phyloP scores from a whole-genome alignment of 2,113 vertebrate species.

The Passer domesticus region DNA sequence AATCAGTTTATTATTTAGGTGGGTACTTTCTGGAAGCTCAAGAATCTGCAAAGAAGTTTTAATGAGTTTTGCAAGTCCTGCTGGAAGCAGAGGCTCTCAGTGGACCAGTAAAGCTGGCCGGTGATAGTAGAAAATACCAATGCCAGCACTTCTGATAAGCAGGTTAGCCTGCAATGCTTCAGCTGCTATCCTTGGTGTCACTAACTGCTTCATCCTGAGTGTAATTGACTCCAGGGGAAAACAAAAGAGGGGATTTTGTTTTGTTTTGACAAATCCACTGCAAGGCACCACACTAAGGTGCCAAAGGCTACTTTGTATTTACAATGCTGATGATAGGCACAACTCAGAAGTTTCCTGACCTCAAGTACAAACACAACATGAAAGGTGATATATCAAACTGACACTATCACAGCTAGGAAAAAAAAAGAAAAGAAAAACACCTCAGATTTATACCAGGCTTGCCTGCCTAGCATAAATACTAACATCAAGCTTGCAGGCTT shows the following conservation, averaged over 20 bases:
- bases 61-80: conserved; percentile 32
- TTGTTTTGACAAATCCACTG: conserved; percentile 49
- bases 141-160: conserved; percentile 48
- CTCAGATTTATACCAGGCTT: conserved; percentile 50
- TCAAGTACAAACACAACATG: conserved; percentile 61
- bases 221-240: conserved; percentile 62
- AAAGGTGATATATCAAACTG: conserved; percentile 73
- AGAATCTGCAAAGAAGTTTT: neutral
- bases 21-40: neutral
- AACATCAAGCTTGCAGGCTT: conserved; percentile 17
- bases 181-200: conserved; percentile 48
- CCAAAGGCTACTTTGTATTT: conserved; percentile 66
- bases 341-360: conserved; percentile 64
- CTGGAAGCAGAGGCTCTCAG: conserved; percentile 45
- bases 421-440: neutral
- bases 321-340: conserved; percentile 53
- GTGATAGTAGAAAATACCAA: conserved; percentile 32
- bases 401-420: conserved; percentile 61
- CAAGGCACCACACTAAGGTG: conserved; percentile 47
- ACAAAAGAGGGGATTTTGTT: conserved; percentile 33
- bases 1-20: neutral
- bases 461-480: conserved; percentile 45
- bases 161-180: conserved; percentile 60
- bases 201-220: conserved; percentile 58
- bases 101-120: conserved; percentile 27